Conservation (phyloP, 2,113 vertebrate species). For the Erpornis zantholeuca region DNA sequence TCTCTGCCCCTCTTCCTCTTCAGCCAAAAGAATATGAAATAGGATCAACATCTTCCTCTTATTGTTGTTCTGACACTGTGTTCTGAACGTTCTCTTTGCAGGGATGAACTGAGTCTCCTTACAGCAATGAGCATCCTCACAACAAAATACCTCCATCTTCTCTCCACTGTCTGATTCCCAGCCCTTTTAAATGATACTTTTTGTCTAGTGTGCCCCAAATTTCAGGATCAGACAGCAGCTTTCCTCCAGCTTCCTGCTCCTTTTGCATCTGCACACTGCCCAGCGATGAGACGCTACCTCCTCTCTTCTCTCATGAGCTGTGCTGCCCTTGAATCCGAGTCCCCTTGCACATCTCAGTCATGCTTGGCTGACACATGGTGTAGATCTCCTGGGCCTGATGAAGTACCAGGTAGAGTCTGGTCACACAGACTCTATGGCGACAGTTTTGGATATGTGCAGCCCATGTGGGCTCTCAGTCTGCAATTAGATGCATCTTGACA, state of each 20-base stretch:
- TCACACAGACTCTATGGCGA: fast-evolving
- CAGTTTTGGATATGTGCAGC: fast-evolving
- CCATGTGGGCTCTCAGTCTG: fast-evolving
- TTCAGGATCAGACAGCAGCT: neutral
- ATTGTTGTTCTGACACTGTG: neutral
- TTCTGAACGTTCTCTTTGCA: neutral
- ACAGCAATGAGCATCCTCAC: neutral
- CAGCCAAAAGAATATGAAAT: neutral
- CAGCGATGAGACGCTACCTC: fast-evolving
- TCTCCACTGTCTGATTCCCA: neutral
- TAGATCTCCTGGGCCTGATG: fast-evolving
- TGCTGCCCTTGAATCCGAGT: fast-evolving
- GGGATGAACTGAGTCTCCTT: neutral
- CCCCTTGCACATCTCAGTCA: fast-evolving
- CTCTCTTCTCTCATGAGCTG: neutral
- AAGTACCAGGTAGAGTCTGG: neutral
- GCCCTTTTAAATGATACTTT: neutral
- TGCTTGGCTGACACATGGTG: neutral
- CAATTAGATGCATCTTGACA: neutral
- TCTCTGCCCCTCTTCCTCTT: neutral
- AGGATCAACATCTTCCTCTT: neutral
- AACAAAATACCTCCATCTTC: neutral
- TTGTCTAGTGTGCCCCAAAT: neutral
- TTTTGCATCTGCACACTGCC: neutral
- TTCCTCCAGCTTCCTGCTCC: neutral